phyloP scores from a whole-genome alignment of 2,888 invertebrate species.

The Nymphalis urticae region DNA sequence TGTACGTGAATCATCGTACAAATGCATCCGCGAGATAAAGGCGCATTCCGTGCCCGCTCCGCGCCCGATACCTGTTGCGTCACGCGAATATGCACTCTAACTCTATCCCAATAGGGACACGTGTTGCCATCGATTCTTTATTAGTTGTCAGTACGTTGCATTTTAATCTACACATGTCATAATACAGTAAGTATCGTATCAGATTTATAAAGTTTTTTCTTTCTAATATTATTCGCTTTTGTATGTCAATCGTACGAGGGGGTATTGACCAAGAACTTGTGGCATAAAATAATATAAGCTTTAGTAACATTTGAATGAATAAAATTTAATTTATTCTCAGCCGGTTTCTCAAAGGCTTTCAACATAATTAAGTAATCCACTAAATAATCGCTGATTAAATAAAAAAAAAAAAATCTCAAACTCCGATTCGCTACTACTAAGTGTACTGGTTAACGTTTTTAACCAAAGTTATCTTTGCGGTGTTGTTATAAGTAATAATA shows the following conservation, averaged over 20 bases:
- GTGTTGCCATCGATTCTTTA: background rate
- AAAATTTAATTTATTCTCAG: background rate
- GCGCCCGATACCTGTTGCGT: background rate
- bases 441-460: too few relatives aligned
- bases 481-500: too few relatives aligned
- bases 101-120: background rate
- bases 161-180: slow-evolving; percentile 12
- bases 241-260: too few relatives aligned
- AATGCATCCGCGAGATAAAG: slow-evolving; percentile 4
- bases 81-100: background rate
- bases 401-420: too few relatives aligned
- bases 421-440: too few relatives aligned
- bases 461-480: too few relatives aligned
- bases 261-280: too few relatives aligned
- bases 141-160: background rate
- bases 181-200: slow-evolving; percentile 1
- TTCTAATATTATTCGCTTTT: background rate
- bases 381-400: too few relatives aligned
- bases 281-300: too few relatives aligned
- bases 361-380: too few relatives aligned
- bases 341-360: too few relatives aligned
- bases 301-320: background rate
- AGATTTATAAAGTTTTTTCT: slow-evolving; percentile 3
- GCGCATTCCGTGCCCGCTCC: slow-evolving; percentile 5
- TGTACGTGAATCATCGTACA: slow-evolving; percentile 6